Percentiles rank a stretch among this genome's conserved stretches.
phyloP scores from a whole-genome alignment of 2,888 invertebrate genomes.

The Diarsia rubi region DNA sequence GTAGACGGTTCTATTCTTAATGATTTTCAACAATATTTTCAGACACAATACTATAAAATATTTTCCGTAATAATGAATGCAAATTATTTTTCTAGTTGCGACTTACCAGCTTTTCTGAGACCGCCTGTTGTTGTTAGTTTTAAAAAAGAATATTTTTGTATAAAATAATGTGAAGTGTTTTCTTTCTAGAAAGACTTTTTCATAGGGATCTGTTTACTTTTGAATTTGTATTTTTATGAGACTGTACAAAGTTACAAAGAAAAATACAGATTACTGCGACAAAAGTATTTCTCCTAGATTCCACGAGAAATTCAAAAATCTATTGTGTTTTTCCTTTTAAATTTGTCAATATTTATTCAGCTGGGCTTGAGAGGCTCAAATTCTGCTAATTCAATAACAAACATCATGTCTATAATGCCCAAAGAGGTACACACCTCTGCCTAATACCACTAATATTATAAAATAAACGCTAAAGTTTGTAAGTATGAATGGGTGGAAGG shows the following conservation, averaged over 20 bases:
- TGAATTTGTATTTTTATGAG: no score
- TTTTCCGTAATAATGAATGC: slow-evolving; percentile 45
- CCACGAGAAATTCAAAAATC: not conserved
- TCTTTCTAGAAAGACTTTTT: not conserved
- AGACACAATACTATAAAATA: slow-evolving; percentile 8
- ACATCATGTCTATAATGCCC: no score
- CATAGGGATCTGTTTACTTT: not conserved
- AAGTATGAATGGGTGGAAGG: no score
- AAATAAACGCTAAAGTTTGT: no score
- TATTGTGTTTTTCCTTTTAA: not conserved
- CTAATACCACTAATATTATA: no score
- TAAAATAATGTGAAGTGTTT: not conserved
- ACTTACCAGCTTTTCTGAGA: slow-evolving; percentile 5
- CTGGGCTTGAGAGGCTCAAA: not conserved
- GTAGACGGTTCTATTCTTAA: not conserved
- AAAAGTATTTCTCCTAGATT: not conserved
- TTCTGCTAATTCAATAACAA: not conserved
- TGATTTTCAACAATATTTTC: slow-evolving; percentile 11
- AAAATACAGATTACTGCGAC: not conserved
- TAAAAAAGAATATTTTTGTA: not conserved
- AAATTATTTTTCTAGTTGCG: slow-evolving; percentile 36
- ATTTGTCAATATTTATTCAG: not conserved
- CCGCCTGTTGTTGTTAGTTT: slow-evolving; percentile 9
- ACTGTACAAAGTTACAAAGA: not conserved
- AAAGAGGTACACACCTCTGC: no score